A percentile compares a stretch with the other conserved stretches of the same genome.
Evolutionary conservation across 2,888 invertebrate genomes (phyloP).

Genomic region (Cabera pusaria): DNA sequence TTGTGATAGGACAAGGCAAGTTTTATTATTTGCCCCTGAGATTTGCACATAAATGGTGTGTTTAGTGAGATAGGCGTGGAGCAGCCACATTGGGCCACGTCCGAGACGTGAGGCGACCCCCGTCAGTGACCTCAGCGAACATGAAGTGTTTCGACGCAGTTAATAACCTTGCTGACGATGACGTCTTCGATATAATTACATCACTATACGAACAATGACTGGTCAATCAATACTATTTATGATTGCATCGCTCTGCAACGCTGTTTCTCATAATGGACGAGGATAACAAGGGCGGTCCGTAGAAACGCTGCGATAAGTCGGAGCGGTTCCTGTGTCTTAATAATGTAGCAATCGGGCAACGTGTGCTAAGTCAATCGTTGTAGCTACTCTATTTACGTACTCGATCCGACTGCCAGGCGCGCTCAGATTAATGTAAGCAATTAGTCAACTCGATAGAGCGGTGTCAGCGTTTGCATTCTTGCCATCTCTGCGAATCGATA

Average conservation of each 20-base stretch:
- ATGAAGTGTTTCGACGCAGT: slow-evolving; percentile 44
- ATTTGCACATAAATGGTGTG: no score
- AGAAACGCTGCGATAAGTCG: slow-evolving; percentile 29
- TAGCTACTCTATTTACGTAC: slow-evolving; percentile 69
- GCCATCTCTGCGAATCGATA: slow-evolving; percentile 39
- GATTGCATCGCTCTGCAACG: slow-evolving; percentile 23
- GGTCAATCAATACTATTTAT: slow-evolving; percentile 36
- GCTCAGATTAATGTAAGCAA: slow-evolving; percentile 69
- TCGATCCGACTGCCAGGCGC: slow-evolving; percentile 51
- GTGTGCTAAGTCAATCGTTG: slow-evolving; percentile 70
- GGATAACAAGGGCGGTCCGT: slow-evolving; percentile 20
- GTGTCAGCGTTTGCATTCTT: slow-evolving; percentile 57
- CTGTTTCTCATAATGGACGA: slow-evolving; percentile 13
- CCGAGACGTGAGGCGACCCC: slow-evolving; percentile 41
- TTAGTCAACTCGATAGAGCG: slow-evolving; percentile 67
- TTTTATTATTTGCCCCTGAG: no score
- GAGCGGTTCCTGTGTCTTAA: slow-evolving; percentile 36
- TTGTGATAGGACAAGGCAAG: no score
- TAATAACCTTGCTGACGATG: slow-evolving; percentile 38
- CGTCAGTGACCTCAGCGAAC: slow-evolving; percentile 52
- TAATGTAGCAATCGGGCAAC: slow-evolving; percentile 58
- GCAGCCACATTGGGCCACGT: slow-evolving; percentile 29
- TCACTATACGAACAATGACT: slow-evolving; percentile 38
- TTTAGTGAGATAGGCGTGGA: slow-evolving; percentile 9
- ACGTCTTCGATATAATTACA: slow-evolving; percentile 43